phyloP scores from a whole-genome alignment of 30 jellyfish, hydroid and myxozoan species.

The Chironex yamaguchii region DNA sequence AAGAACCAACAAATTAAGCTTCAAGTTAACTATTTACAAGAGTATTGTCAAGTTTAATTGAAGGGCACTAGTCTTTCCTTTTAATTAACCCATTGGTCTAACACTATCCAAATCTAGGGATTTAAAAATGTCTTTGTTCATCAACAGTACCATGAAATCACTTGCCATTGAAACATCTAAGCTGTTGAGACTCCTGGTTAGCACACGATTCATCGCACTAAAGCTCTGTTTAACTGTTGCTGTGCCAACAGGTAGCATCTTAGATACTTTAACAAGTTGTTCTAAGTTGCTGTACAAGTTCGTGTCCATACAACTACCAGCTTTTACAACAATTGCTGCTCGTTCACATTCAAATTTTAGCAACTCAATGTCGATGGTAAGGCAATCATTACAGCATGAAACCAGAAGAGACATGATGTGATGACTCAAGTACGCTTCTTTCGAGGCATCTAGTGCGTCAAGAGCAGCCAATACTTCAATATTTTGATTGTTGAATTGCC shows the following conservation, averaged over 20 bases:
- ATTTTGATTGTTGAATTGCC: no score
- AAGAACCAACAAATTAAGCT: no score
- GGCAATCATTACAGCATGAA: constrained; percentile 26
- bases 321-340: constrained; percentile 10
- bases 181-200: constrained; percentile 19
- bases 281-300: constrained; percentile 16
- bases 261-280: constrained; percentile 7
- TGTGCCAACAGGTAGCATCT: constrained; percentile 29
- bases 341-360: constrained; percentile 44
- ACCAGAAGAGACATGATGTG: constrained; percentile 17
- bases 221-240: constrained; percentile 46
- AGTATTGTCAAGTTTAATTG: no score
- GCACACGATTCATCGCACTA: constrained; percentile 33
- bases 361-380: constrained; percentile 12
- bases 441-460: constrained; percentile 52
- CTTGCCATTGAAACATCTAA: constrained; percentile 9
- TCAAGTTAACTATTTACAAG: no score
- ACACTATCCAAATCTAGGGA: constrained; percentile 32
- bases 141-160: constrained; percentile 38
- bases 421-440: background rate
- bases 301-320: constrained; percentile 9
- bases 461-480: constrained; percentile 42
- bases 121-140: constrained; percentile 39
- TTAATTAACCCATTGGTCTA: constrained; percentile 25
- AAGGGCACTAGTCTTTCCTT: constrained; percentile 49